phyloP scores from a whole-genome alignment of 2,888 invertebrate species.

The Ophioninae sp. region DNA sequence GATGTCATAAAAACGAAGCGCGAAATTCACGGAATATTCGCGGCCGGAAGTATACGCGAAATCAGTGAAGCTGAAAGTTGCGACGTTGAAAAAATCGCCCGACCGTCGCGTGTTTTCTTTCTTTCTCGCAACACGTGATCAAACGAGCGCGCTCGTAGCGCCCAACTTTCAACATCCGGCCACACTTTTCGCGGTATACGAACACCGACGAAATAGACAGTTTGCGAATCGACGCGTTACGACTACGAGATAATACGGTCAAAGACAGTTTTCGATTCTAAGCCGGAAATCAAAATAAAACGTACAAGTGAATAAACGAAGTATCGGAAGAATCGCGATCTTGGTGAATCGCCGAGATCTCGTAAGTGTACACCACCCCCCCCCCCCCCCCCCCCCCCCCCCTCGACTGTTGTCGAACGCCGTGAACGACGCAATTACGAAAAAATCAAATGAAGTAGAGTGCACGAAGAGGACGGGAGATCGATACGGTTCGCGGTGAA shows the following conservation, averaged over 20 bases:
- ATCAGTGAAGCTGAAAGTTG: too few species aligned
- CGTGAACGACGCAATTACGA: not conserved
- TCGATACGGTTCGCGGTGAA: slow-evolving; percentile 39
- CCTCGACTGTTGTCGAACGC: too few species aligned
- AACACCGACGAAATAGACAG: not conserved
- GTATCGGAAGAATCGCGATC: not conserved
- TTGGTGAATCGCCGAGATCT: not conserved
- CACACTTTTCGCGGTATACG: not conserved
- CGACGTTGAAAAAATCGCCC: not conserved
- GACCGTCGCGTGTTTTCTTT: not conserved
- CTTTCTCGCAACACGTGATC: not conserved
- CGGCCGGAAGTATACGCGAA: too few species aligned
- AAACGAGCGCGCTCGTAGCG: not conserved
- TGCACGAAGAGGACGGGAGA: slow-evolving; percentile 42
- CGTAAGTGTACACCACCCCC: too few species aligned
- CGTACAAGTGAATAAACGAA: not conserved
- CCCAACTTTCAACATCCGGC: not conserved
- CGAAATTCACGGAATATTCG: too few species aligned
- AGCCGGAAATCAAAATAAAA: not conserved
- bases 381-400: too few species aligned
- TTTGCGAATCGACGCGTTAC: slow-evolving; percentile 9
- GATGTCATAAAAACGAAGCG: too few species aligned
- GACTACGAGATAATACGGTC: too few species aligned
- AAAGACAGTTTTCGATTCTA: not conserved
- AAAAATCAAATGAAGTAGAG: slow-evolving; percentile 10